Base-by-base conservation (phyloP, 1,140 invertebrate genomes). In the Ericerus pela region DNA sequence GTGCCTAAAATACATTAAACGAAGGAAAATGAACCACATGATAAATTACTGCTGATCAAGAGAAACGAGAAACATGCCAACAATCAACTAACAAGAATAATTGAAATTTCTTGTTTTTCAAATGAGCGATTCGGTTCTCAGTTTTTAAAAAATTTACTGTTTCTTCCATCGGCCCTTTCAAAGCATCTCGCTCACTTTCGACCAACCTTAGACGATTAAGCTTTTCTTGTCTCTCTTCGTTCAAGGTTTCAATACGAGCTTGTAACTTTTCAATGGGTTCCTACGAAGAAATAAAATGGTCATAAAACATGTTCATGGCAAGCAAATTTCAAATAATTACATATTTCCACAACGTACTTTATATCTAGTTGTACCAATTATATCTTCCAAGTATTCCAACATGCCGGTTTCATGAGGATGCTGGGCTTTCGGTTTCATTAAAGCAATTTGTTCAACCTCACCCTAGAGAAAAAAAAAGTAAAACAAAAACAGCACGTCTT, bases 381-480 rank as follows among this genome's bases (percentile, higher is more conserved):
- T 96, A 68, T 99, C 96, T 72, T 99, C 96, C 14, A 99, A 73
- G 73, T 95, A 99, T 69, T 99, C 96, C 27, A 99, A 70, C 88
- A 99, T 94, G 0, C 96, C 93, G 14, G 81, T 78, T 62, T 97
- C 93, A 66, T 88, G 79, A 63, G 91, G 88, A 22, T 70, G 80
- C 59, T 76, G 76, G 0, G 76, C 88, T 73, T 96, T 99, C 0
- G 95, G 85, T 67, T 97, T 98, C 95, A 99, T 98, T 81, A 98
- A 80, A 3, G 96, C 82, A 63, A 99, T 99, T 68, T 96, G 93
- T 72, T 99, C 96, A 1, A 99, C 96, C 79, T 99, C 96, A 47
- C 96, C 96, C 87, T 94, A 63, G 61, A 62, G 60, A 29, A 60
- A 60, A 59, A 41, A 64, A 61, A 59, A 61, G 31, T n/a, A 10